Evolutionary conservation across 2,888 invertebrate genomes (phyloP).

Genomic region (Bombylius discolor): DNA sequence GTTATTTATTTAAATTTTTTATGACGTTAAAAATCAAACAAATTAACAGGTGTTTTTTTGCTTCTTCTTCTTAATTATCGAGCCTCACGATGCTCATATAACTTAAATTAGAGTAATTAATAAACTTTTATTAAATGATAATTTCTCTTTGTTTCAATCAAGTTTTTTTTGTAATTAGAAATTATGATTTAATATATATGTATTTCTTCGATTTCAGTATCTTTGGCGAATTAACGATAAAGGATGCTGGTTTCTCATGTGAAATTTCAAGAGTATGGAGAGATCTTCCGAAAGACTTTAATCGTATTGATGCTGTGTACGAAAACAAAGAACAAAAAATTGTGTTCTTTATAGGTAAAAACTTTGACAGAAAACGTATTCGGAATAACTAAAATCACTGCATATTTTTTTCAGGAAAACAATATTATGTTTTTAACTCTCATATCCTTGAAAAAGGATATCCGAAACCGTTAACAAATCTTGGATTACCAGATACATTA

Average conservation of each 20-base stretch:
- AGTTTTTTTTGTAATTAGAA: too few relatives aligned
- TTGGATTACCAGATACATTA: constrained; percentile 66
- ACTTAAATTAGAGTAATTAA: too few relatives aligned
- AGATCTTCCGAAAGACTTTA: constrained; percentile 61
- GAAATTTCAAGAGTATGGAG: constrained; percentile 74
- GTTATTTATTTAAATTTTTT: too few relatives aligned
- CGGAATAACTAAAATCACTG: background rate
- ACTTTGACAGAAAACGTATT: background rate
- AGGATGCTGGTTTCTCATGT: constrained; percentile 64
- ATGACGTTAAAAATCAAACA: too few relatives aligned
- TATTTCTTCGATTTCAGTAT: constrained; percentile 36
- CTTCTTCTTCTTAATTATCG: too few relatives aligned
- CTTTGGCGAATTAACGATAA: constrained; percentile 77
- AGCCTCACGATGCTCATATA: too few relatives aligned
- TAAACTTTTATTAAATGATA: too few relatives aligned
- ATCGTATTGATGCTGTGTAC: constrained; percentile 85
- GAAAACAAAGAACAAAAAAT: constrained; percentile 77
- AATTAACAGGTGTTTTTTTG: too few relatives aligned
- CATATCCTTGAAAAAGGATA: constrained; percentile 56
- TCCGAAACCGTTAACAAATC: constrained; percentile 57
- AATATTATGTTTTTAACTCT: constrained; percentile 68
- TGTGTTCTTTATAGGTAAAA: constrained; percentile 71
- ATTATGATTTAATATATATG: background rate
- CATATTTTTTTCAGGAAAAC: constrained; percentile 42
- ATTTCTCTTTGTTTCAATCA: too few relatives aligned